Evolutionary conservation across 2,797 vertebrate genomes (phyloP), one percentile per base, ranked within the genome.

Genomic region (Balearica regulorum): DNA sequence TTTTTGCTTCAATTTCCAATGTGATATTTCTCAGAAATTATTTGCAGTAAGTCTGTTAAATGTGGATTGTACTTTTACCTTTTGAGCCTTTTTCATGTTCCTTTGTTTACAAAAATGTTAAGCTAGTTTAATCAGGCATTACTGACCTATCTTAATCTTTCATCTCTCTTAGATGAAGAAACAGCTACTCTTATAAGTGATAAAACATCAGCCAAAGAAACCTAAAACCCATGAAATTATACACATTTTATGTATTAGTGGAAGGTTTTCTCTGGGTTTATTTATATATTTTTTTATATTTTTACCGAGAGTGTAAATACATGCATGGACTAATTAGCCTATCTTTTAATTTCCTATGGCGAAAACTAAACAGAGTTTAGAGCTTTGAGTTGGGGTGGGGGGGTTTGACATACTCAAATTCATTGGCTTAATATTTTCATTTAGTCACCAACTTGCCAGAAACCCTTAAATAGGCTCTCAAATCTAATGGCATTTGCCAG

Each of bases 71-170:
- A 22, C 9, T 87, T 83, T 28, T 91, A 64, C 51, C 22, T 87
- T 94, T 82, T 80, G 25, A 84, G 43, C 41, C 3, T 44, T 79
- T 87, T 51, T 35, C 3, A 1, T 51, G 28, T 76, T 90, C 6
- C 26, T 95, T 78, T 93, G 26, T 88, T 93, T 93, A 73, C 39
- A 66, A 29, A 92, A 93, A 82, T 60, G 16, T 91, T 89, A 83
- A 89, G n/a, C 60, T 68, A 46, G 28, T 89, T 94, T 89, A 77
- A 84, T 87, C n/a, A 1, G 33, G 62, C 62, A 41, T 93, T 78
- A 76, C 49, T 69, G 85, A 66, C 53, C 43, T 83, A 13, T 89
- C 75, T 68, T 86, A 90, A 88, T 92, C 65, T 25, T 21, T 84
- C n/a, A 51, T 95, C 37, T 91, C 51, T 71, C 80, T 60, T 69